Conservation (phyloP, 2,113 vertebrate species). For the Dunckerocampus dactyliophorus region DNA sequence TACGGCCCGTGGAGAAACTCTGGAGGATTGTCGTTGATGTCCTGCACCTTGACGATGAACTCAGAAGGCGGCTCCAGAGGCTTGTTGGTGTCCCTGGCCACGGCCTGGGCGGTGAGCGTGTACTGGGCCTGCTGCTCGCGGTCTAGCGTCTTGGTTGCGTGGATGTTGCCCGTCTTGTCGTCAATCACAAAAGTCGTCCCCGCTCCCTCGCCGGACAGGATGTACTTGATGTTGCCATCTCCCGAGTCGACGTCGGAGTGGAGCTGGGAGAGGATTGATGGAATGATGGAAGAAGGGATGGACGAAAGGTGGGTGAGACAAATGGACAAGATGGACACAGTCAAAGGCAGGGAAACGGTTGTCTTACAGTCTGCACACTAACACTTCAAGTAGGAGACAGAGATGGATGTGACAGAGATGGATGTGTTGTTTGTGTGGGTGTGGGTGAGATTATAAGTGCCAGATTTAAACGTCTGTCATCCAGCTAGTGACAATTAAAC, state of each 20-base stretch:
- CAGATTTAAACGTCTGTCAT: constrained; percentile 26
- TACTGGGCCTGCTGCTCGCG: constrained; percentile 96
- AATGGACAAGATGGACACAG: too few species aligned
- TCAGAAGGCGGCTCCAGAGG: constrained; percentile 93
- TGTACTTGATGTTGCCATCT: constrained; percentile 94
- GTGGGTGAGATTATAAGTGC: constrained; percentile 14
- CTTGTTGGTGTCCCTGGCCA: constrained; percentile 88
- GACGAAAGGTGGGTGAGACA: background rate
- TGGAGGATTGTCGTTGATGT: constrained; percentile 97
- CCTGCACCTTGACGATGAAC: constrained; percentile 98
- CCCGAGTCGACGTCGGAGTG: constrained; percentile 96
- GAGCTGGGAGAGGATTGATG: constrained; percentile 73
- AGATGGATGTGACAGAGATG: background rate
- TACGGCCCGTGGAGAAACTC: constrained; percentile 95
- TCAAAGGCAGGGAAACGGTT: too few species aligned
- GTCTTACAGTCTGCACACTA: background rate
- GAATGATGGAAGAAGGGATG: background rate
- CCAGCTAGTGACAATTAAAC: constrained; percentile 26
- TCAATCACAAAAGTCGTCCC: constrained; percentile 99
- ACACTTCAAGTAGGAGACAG: background rate
- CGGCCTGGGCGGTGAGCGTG: constrained; percentile 93
- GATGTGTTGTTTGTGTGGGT: background rate
- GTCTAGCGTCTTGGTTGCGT: constrained; percentile 96
- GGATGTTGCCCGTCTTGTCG: constrained; percentile 98
- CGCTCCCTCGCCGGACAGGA: constrained; percentile 96